These are phyloP conservation scores for Brachionus sp. DNA, from an alignment of 1,140 invertebrate genomes.

Conservation along the genomic window DNA sequence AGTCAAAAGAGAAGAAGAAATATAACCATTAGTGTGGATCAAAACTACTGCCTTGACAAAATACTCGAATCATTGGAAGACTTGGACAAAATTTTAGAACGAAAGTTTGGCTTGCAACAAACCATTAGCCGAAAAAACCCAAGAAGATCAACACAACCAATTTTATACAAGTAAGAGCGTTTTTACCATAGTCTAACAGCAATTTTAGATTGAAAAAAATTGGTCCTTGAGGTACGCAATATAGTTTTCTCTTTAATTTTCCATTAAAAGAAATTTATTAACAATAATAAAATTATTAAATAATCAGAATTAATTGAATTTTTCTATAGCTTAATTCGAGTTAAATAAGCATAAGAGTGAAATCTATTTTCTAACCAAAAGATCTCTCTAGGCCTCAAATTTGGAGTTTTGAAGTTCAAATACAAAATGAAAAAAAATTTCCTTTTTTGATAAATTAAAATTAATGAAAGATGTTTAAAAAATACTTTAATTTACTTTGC, in stretches of 20 bases:
- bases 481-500: too few species aligned
- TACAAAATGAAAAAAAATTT: too few species aligned
- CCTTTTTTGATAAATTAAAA: too few species aligned
- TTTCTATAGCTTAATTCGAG: too few species aligned
- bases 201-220: not conserved
- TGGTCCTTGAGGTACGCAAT: not conserved
- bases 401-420: too few species aligned
- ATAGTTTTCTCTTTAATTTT: not conserved
- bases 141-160: not conserved
- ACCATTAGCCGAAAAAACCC: not conserved
- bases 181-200: not conserved
- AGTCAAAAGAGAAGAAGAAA: not conserved
- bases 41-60: not conserved
- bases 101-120: not conserved
- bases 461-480: too few species aligned
- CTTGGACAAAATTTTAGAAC: not conserved
- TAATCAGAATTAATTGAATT: too few species aligned
- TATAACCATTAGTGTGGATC: not conserved
- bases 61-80: not conserved
- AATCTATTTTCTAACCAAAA: too few species aligned
- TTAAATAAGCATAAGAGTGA: too few species aligned
- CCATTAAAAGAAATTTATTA: too few species aligned
- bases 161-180: not conserved
- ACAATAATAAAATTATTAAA: too few species aligned
- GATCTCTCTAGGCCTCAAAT: too few species aligned